A percentile compares a stretch with the other conserved stretches of the same genome.
Conservation (phyloP, 2,113 vertebrate species). For the Sturnus vulgaris region DNA sequence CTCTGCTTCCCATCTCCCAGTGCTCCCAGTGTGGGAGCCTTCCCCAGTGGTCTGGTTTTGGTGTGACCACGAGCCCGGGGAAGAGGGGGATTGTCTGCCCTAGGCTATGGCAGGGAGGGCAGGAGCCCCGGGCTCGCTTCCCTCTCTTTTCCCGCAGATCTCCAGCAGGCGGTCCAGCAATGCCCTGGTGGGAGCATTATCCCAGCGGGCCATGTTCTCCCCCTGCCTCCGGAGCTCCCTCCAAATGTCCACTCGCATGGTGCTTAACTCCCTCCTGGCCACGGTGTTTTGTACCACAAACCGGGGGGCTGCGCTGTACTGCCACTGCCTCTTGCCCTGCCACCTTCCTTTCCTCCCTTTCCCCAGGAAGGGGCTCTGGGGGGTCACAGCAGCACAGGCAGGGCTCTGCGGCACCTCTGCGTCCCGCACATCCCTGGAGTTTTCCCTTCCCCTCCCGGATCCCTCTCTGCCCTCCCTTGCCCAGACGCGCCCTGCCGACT, state of each 20-base stretch:
- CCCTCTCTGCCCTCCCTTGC: background rate
- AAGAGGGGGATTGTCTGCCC: background rate
- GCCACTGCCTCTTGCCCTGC: background rate
- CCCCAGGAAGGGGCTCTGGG: background rate
- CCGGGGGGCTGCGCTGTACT: accelerated
- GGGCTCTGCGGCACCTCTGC: background rate
- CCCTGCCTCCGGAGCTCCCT: conserved; percentile 20
- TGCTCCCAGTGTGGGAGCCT: background rate
- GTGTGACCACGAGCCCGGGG: background rate
- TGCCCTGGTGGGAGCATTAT: background rate
- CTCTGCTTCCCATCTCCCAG: background rate
- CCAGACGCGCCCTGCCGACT: background rate
- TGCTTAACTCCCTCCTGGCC: conserved; percentile 1
- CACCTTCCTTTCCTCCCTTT: background rate
- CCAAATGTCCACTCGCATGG: conserved; percentile 5
- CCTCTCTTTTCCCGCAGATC: background rate
- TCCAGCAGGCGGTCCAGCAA: conserved; percentile 43
- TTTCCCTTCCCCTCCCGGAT: background rate
- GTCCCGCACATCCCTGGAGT: background rate
- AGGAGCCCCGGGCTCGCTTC: background rate
- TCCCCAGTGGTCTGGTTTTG: background rate
- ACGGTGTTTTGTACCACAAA: accelerated
- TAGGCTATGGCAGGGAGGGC: background rate
- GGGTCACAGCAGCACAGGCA: accelerated
- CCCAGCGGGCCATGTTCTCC: conserved; percentile 42